A percentile compares a stretch with the other conserved stretches of the same genome.
These are phyloP conservation scores for Bedellia somnulentella DNA, from an alignment of 2,888 invertebrate species.

Conservation along the genomic window DNA sequence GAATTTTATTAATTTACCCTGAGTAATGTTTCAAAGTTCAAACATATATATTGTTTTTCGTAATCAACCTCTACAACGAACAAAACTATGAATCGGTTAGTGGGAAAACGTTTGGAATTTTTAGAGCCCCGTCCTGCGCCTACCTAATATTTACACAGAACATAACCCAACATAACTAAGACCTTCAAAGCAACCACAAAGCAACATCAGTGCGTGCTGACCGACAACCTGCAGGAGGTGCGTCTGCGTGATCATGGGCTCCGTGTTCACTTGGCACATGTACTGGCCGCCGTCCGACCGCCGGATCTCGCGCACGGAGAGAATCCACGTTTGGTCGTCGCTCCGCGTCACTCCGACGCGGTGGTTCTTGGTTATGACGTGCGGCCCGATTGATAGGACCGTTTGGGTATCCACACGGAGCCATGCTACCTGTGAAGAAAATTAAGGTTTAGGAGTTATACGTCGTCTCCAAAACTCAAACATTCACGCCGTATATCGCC, in stretches of 20 bases:
- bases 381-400: constrained; percentile 82
- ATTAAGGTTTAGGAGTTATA: background rate
- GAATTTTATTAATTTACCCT: no score
- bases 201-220: constrained; percentile 14
- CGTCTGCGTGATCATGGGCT: constrained; percentile 66
- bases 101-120: no score
- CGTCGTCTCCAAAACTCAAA: background rate
- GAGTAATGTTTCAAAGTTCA: no score
- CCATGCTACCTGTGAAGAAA: constrained; percentile 74
- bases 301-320: constrained; percentile 75
- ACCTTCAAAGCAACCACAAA: constrained; percentile 5
- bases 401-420: constrained; percentile 85
- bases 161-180: no score
- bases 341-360: constrained; percentile 75
- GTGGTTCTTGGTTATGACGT: constrained; percentile 87
- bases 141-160: no score
- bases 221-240: constrained; percentile 35
- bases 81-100: no score
- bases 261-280: constrained; percentile 68
- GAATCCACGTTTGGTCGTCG: constrained; percentile 73
- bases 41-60: no score
- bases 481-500: no score
- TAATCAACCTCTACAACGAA: no score
- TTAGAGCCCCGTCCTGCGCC: no score
- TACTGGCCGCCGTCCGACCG: constrained; percentile 79